Conservation (phyloP, 2,113 vertebrate species). For the Bombycilla garrulus region DNA sequence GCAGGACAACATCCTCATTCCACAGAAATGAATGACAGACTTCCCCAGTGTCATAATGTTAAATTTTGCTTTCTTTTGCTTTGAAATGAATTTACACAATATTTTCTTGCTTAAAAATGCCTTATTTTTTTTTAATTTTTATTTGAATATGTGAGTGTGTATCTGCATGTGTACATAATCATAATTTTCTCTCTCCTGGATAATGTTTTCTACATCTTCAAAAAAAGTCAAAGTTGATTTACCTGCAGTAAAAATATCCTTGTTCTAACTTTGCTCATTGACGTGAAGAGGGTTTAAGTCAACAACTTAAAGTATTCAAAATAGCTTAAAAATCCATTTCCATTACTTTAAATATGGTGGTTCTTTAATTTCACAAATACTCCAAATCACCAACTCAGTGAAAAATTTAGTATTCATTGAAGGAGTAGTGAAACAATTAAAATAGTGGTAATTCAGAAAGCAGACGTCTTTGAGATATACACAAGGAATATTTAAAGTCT, state of each 20-base stretch:
- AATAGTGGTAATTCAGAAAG: background rate
- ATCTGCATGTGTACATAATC: accelerated
- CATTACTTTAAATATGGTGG: background rate
- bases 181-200: background rate
- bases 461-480: background rate
- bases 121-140: background rate
- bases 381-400: background rate
- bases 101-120: background rate
- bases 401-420: background rate
- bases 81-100: background rate
- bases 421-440: background rate
- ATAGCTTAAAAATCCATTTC: background rate
- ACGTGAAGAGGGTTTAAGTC: background rate
- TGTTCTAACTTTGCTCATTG: background rate
- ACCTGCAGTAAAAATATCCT: background rate
- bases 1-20: background rate
- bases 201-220: background rate
- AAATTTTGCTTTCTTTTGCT: background rate
- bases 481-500: background rate
- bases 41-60: background rate
- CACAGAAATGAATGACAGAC: background rate
- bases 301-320: background rate
- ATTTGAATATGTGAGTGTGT: background rate
- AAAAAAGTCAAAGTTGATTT: background rate
- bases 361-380: background rate